Percentiles rank a stretch among this genome's conserved stretches.
These are phyloP conservation scores for Tenthredo distinguenda DNA, from an alignment of 2,888 invertebrate species.

Conservation along the genomic window DNA sequence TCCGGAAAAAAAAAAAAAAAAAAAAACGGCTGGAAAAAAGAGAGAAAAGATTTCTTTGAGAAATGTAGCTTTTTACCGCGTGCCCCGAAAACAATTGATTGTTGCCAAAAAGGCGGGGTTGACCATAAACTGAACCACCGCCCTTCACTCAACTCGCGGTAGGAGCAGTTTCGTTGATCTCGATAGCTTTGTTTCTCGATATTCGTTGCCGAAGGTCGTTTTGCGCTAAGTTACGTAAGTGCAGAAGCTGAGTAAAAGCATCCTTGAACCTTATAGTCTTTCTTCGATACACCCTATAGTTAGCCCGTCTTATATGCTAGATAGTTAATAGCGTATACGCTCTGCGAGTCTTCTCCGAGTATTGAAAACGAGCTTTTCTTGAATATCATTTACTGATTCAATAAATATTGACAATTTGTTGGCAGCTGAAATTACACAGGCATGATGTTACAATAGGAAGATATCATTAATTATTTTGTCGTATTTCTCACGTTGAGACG, in stretches of 20 bases:
- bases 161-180: neutral
- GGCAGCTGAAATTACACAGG: neutral
- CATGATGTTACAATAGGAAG: neutral
- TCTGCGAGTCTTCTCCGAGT: neutral
- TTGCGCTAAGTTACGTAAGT: constrained; percentile 21
- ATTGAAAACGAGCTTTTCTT: neutral
- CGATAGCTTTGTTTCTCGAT: constrained; percentile 27
- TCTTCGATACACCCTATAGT: neutral
- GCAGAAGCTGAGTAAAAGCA: constrained; percentile 41
- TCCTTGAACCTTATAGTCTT: constrained; percentile 28
- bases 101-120: neutral
- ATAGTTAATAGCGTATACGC: neutral
- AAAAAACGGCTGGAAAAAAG: neutral
- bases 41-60: neutral
- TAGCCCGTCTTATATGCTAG: neutral
- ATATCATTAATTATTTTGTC: constrained; percentile 4
- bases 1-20: neutral
- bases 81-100: neutral
- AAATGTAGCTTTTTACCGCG: neutral
- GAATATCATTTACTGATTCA: neutral
- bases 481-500: neutral
- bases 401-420: neutral
- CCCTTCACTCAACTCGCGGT: neutral
- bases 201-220: constrained; percentile 1
- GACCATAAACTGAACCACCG: neutral